phyloP scores from a whole-genome alignment of 2,113 vertebrate species.

The Ptilonorhynchus violaceus region DNA sequence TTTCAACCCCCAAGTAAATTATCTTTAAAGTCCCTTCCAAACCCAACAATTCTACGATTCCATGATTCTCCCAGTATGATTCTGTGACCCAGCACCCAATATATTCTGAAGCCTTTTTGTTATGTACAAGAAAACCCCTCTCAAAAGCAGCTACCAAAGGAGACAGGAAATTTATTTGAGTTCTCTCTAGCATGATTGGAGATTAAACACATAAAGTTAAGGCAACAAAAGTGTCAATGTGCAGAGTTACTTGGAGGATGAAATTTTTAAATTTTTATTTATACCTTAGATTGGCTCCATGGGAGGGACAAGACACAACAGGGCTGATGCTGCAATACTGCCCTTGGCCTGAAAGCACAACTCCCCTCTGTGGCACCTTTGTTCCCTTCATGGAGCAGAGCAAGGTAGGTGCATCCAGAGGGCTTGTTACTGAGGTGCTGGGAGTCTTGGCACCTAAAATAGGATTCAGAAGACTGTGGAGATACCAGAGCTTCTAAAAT shows the following conservation, averaged over 20 bases:
- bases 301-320: background rate
- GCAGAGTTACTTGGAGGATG: background rate
- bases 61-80: background rate
- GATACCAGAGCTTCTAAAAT: background rate
- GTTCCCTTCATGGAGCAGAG: accelerated
- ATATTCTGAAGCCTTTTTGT: background rate
- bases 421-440: background rate
- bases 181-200: background rate
- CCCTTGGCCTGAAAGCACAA: background rate
- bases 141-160: background rate
- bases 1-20: background rate
- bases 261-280: background rate
- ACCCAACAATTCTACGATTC: background rate
- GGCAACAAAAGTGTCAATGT: background rate
- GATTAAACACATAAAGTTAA: background rate
- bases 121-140: background rate
- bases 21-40: background rate
- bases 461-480: background rate
- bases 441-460: background rate
- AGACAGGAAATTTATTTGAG: background rate
- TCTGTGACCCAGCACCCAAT: background rate
- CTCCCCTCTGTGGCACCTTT: background rate
- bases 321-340: background rate
- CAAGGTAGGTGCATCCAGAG: background rate
- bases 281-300: background rate